A percentile compares a stretch with the other conserved stretches of the same genome.
These are phyloP conservation scores for Mythimna vitellina DNA, from an alignment of 2,888 invertebrate genomes.

Conservation along the genomic window DNA sequence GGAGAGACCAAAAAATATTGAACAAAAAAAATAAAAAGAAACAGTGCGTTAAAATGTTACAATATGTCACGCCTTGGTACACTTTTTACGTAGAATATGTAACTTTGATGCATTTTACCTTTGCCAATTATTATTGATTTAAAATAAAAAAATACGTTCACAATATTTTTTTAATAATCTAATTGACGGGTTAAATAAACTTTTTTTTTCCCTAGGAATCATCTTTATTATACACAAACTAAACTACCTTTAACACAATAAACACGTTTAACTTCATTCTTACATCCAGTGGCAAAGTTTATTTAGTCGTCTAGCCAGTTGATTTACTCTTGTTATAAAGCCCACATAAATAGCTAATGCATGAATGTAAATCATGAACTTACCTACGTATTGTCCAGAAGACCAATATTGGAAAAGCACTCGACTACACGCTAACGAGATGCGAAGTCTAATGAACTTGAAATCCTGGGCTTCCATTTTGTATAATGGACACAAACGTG, in stretches of 20 bases:
- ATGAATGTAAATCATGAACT: conserved; percentile 66
- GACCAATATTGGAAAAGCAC: conserved; percentile 88
- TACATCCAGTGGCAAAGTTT: conserved; percentile 40
- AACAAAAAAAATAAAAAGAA: too few species aligned
- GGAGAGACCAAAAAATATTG: too few species aligned
- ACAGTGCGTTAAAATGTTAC: too few species aligned
- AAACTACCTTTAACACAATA: conserved; percentile 25
- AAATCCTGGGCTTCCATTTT: conserved; percentile 88
- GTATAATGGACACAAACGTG: conserved; percentile 82
- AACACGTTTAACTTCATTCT: conserved; percentile 24
- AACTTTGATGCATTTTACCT: too few species aligned
- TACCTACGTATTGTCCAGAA: conserved; percentile 75
- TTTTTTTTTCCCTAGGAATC: too few species aligned
- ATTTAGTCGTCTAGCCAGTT: conserved; percentile 54
- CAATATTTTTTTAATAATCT: too few species aligned
- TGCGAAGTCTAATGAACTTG: conserved; percentile 88
- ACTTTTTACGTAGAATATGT: too few species aligned
- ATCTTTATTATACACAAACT: background rate
- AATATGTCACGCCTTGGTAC: too few species aligned
- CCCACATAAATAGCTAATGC: conserved; percentile 64
- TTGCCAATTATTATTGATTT: too few species aligned
- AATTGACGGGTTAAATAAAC: too few species aligned
- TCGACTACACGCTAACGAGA: conserved; percentile 87
- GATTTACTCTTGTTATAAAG: conserved; percentile 62
- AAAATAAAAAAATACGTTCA: too few species aligned